These are phyloP conservation scores for Galagoides demidoff DNA, from an alignment of 2,797 vertebrate genomes.

Conservation along the genomic window DNA sequence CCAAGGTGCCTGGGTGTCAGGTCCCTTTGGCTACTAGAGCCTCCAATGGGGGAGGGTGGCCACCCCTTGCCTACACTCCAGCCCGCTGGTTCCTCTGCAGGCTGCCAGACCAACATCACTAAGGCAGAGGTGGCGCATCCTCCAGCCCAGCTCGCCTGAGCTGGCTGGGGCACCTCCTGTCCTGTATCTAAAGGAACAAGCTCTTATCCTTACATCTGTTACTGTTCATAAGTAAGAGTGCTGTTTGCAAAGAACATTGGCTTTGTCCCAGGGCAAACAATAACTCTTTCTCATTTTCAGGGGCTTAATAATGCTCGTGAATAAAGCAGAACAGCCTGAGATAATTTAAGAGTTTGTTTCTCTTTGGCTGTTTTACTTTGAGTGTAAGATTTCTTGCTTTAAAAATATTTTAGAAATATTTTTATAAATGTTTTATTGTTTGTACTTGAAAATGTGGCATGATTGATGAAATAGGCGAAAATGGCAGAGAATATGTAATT, in stretches of 20 bases:
- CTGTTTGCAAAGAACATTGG: neutral
- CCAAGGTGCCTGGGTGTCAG: too few species aligned
- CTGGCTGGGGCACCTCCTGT: too few species aligned
- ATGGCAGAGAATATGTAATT: neutral
- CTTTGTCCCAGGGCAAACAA: neutral
- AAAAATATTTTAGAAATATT: conserved; percentile 37
- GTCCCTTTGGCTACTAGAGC: too few species aligned
- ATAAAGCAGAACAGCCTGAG: neutral
- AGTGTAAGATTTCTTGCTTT: neutral
- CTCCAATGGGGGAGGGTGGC: too few species aligned
- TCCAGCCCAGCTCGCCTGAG: too few species aligned
- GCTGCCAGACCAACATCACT: too few species aligned
- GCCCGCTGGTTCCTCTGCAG: too few species aligned
- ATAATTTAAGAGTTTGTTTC: neutral
- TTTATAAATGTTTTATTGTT: conserved; percentile 50
- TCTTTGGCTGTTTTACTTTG: neutral
- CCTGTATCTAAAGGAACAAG: neutral
- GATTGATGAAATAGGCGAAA: neutral
- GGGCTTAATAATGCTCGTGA: neutral
- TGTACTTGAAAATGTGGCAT: neutral
- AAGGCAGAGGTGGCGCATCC: too few species aligned
- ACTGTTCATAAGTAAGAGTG: neutral
- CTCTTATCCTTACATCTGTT: neutral
- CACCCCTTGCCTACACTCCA: too few species aligned
- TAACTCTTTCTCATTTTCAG: neutral